Conservation (phyloP, 92 coral and sea anemone genomes). For the Zoanthus sociatus region DNA sequence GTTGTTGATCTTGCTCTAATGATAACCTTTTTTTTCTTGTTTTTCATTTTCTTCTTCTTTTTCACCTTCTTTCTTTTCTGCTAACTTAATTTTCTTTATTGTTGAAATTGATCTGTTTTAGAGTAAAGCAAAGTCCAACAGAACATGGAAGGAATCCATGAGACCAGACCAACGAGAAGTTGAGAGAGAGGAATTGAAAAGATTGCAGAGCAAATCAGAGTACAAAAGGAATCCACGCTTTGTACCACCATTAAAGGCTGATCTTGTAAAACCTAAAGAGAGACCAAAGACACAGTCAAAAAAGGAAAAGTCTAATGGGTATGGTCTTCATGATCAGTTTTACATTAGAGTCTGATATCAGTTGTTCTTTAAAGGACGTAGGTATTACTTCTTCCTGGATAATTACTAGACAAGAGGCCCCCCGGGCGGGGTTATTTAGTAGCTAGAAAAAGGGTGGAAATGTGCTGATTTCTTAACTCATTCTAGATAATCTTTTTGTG, state of each 20-base stretch:
- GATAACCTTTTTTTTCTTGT: too few species aligned
- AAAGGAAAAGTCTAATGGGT: conserved; percentile 18
- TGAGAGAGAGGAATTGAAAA: conserved; percentile 85
- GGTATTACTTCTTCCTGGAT: too few species aligned
- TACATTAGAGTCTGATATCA: background rate
- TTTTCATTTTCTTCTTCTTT: too few species aligned
- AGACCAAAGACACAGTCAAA: conserved; percentile 53
- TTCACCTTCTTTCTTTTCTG: background rate
- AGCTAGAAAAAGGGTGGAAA: too few species aligned
- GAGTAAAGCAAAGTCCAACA: conserved; percentile 67
- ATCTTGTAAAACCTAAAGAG: conserved; percentile 76
- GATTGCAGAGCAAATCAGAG: conserved; percentile 90
- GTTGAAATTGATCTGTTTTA: background rate
- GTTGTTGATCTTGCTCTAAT: too few species aligned
- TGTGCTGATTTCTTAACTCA: too few species aligned
- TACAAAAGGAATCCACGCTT: conserved; percentile 95
- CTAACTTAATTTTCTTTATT: background rate
- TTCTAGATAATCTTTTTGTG: too few species aligned
- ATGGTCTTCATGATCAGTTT: background rate
- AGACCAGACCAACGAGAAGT: conserved; percentile 88
- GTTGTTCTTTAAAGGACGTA: too few species aligned
- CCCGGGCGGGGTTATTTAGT: too few species aligned
- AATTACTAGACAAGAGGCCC: too few species aligned
- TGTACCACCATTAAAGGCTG: conserved; percentile 91
- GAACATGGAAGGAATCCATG: conserved; percentile 93